Base-by-base conservation (phyloP, 92 coral and sea anemone species). In the Palythoa grandis region DNA sequence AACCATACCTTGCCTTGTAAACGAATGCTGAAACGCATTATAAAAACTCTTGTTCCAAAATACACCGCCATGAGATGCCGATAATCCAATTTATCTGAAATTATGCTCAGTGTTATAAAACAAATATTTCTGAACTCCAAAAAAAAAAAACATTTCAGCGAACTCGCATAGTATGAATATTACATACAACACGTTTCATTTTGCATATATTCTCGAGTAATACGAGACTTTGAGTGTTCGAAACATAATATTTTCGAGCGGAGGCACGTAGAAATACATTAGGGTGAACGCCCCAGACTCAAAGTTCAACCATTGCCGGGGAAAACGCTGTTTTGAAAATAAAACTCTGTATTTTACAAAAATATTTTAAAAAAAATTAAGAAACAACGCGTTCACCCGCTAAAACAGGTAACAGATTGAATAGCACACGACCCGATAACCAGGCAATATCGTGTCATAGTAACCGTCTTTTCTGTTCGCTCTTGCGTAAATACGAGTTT, bases 381-480 rank as follows among this genome's bases (percentile, higher is more conserved):
- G 43, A 70, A 80, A 80, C 73, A 78, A 78, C 65, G 35, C 53
- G 72, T 39, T 14, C 53, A 80, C 85, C 85, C 60, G 85, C 85
- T 50, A 0, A 23, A 47, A 39, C 85, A 66, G 85, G 60, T 40
- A 80, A 24, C 73, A 17, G 10, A 52, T 76, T 80, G 75, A 63
- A 37, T 19, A 22, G 25, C 20, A 25, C 25, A n/a, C 63, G 13
- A n/a, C 52, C 83, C n/a, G 60, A 54, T 76, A 67, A 66, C 74
- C 85, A n/a, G n/a, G n/a, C n/a, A 80, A 67, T 80, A 68, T 65
- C 60, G 40, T 70, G 40, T 65, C 85, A 23, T 80, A 66, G 74
- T 63, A 80, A 63, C 85, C 35, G 60, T 48, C 13, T 50, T 66
- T 65, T 48, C 16, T 60, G 72, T 78, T 52, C 56, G 37, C 22